These are phyloP conservation scores for Chrysolina oricalcia DNA, from an alignment of 2,888 invertebrate species.

Conservation along the genomic window DNA sequence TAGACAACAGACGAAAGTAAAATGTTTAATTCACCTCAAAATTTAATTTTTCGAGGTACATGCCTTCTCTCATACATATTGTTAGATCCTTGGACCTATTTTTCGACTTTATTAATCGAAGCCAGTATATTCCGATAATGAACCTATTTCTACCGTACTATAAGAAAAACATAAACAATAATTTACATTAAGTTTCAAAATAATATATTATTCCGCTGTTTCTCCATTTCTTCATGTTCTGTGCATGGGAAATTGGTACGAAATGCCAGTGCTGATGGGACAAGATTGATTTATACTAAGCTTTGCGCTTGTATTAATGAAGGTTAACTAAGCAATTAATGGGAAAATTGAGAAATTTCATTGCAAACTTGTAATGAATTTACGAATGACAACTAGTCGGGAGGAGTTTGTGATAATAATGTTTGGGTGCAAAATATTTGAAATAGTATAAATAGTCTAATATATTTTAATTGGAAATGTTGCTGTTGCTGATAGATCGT, in stretches of 20 bases:
- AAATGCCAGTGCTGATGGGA: constrained; percentile 15
- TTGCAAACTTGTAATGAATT: constrained; percentile 35
- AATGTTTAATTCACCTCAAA: no score
- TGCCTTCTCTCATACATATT: no score
- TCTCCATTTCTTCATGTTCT: background rate
- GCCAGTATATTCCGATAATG: background rate
- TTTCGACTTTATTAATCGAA: no score
- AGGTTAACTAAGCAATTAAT: constrained; percentile 32
- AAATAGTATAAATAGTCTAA: background rate
- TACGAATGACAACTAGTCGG: background rate
- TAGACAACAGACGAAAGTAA: no score
- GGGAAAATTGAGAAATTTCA: constrained; percentile 36
- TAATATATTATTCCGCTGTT: constrained; percentile 11
- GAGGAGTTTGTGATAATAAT: background rate
- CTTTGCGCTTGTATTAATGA: constrained; percentile 31
- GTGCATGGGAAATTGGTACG: constrained; percentile 15
- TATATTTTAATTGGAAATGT: no score
- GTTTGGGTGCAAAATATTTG: background rate
- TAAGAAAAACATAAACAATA: constrained; percentile 2
- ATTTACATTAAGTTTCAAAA: background rate
- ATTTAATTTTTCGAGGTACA: no score
- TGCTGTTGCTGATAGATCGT: no score
- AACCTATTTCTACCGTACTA: constrained; percentile 1
- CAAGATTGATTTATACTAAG: constrained; percentile 8
- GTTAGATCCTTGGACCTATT: no score